Evolutionary conservation across 1,140 invertebrate genomes (phyloP).

Genomic region (Bombus confusus): DNA sequence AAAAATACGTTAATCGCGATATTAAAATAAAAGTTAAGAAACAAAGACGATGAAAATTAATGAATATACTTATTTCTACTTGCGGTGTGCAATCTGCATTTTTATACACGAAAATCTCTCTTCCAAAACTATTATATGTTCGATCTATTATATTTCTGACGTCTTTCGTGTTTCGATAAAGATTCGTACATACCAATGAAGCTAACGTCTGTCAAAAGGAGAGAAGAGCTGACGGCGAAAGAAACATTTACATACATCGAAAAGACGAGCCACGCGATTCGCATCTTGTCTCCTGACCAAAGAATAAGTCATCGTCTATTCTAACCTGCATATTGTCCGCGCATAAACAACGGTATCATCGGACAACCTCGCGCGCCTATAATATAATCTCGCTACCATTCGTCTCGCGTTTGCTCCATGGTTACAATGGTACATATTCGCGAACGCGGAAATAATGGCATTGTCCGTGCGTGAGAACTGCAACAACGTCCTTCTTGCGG

Average conservation of each 20-base stretch:
- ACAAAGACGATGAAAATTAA: no score
- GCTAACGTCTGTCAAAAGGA: neutral
- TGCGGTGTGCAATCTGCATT: no score
- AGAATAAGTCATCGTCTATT: constrained; percentile 35
- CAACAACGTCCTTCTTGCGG: constrained; percentile 18
- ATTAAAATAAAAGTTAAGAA: neutral
- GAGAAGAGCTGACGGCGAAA: neutral
- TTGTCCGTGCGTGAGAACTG: constrained; percentile 47
- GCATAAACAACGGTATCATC: constrained; percentile 45
- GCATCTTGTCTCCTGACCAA: neutral
- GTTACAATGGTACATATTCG: constrained; percentile 49
- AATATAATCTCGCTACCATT: constrained; percentile 57
- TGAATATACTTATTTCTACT: neutral
- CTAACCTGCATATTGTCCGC: constrained; percentile 27
- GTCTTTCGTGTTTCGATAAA: no score
- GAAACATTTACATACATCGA: neutral
- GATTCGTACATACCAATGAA: neutral
- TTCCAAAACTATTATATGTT: no score
- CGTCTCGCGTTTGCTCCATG: constrained; percentile 35
- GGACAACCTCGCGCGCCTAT: constrained; percentile 21
- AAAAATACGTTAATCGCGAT: constrained; percentile 10
- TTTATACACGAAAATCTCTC: no score
- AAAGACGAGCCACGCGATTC: neutral
- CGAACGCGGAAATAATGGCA: constrained; percentile 56
- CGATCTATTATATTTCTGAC: no score